These are phyloP conservation scores for Tokudaia tokunoshimensis DNA, from an alignment of 2,797 vertebrate genomes.

Conservation along the genomic window DNA sequence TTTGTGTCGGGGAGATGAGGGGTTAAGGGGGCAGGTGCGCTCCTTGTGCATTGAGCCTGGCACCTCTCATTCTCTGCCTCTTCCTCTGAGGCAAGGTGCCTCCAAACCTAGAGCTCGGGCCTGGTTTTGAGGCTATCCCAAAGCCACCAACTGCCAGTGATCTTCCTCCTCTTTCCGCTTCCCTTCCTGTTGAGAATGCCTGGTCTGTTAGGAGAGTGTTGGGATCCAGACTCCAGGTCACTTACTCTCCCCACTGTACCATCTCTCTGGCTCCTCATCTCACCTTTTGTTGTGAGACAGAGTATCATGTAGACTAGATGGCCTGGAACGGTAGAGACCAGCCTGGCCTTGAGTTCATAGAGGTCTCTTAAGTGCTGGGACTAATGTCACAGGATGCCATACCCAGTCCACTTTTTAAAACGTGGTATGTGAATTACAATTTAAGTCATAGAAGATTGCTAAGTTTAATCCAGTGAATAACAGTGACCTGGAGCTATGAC, in stretches of 20 bases:
- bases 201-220: neutral
- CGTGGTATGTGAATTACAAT: conserved; percentile 11
- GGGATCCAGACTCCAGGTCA: neutral
- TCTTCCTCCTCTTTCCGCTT: too few relatives aligned
- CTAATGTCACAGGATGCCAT: neutral
- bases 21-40: neutral
- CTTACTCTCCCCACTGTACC: neutral
- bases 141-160: neutral
- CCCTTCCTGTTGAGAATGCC: neutral
- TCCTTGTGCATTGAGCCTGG: too few relatives aligned
- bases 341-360: neutral
- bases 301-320: neutral
- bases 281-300: neutral
- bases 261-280: neutral
- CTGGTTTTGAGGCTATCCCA: neutral
- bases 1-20: too few relatives aligned
- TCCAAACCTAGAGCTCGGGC: neutral
- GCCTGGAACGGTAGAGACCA: neutral
- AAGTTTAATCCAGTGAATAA: conserved; percentile 23
- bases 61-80: neutral
- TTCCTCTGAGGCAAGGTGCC: neutral
- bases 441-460: conserved; percentile 50
- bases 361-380: neutral
- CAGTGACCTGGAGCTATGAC: neutral
- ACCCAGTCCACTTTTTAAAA: conserved; percentile 31